A percentile compares a stretch with the other conserved stretches of the same genome.
phyloP scores from a whole-genome alignment of 2,113 vertebrate species.

The Halichoerus grypus region DNA sequence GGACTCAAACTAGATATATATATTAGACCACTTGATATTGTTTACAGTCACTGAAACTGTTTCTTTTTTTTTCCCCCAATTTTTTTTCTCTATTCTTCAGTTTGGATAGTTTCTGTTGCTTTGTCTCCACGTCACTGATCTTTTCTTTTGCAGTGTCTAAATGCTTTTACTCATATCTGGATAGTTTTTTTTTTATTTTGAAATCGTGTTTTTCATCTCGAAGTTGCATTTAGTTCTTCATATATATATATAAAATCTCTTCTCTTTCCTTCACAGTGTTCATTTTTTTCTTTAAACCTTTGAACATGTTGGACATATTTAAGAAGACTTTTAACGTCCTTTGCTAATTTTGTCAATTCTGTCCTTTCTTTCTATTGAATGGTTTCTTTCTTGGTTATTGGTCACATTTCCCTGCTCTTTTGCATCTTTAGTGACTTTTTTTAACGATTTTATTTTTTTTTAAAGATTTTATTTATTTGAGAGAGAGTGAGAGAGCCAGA shows the following conservation, averaged over 20 bases:
- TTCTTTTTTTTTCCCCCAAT: neutral
- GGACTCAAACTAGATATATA: neutral
- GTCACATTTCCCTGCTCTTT: neutral
- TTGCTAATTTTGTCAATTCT: neutral
- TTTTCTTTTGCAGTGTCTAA: neutral
- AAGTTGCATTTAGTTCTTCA: neutral
- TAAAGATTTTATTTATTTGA: neutral
- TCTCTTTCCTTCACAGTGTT: neutral
- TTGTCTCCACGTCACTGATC: neutral
- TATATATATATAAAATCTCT: neutral
- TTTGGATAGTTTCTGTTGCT: slow-evolving; percentile 5
- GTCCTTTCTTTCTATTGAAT: neutral
- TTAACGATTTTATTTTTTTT: neutral
- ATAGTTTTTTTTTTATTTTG: slow-evolving; percentile 9
- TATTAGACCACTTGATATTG: neutral
- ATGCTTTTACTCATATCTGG: neutral
- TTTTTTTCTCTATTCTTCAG: neutral
- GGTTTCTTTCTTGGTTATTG: neutral
- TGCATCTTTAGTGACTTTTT: neutral
- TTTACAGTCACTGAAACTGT: neutral
- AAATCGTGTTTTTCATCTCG: neutral
- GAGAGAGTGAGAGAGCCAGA: neutral
- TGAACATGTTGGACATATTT: neutral
- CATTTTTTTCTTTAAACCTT: neutral
- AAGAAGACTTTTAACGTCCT: neutral